Evolutionary conservation across 1,140 invertebrate genomes (phyloP).

Genomic region (Coelopa frigida): DNA sequence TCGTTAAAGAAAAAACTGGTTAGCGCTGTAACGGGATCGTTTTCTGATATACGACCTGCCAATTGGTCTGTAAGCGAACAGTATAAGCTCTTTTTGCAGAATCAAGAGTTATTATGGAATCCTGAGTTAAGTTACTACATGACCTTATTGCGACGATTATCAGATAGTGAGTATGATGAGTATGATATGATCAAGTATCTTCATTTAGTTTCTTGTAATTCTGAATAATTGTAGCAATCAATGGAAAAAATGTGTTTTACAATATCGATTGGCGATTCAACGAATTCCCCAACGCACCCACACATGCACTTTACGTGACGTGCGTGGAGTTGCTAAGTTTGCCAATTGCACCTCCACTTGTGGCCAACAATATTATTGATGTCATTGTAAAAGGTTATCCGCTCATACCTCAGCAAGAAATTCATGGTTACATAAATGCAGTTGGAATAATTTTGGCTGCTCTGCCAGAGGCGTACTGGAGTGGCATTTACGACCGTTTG

Average conservation of each 20-base stretch:
- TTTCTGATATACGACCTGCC: slow-evolving; percentile 74
- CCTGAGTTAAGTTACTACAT: slow-evolving; percentile 89
- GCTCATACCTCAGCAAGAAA: slow-evolving; percentile 67
- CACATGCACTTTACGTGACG: slow-evolving; percentile 86
- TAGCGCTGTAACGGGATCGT: slow-evolving; percentile 70
- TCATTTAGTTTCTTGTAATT: slow-evolving; percentile 3
- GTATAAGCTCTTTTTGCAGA: slow-evolving; percentile 68
- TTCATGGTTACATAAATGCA: slow-evolving; percentile 90
- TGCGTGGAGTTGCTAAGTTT: slow-evolving; percentile 93
- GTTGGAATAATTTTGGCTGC: slow-evolving; percentile 83
- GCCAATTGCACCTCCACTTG: slow-evolving; percentile 67
- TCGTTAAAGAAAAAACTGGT: slow-evolving; percentile 74
- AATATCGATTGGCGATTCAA: slow-evolving; percentile 93
- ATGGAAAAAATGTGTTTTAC: slow-evolving; percentile 71
- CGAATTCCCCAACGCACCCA: slow-evolving; percentile 92
- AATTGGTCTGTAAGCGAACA: slow-evolving; percentile 84
- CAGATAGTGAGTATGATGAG: slow-evolving; percentile 81
- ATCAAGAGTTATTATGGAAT: slow-evolving; percentile 61
- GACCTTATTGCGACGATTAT: slow-evolving; percentile 69
- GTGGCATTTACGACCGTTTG: slow-evolving; percentile 76
- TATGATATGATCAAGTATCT: too few relatives aligned
- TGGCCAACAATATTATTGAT: slow-evolving; percentile 77
- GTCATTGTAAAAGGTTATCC: slow-evolving; percentile 81
- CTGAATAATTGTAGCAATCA: slow-evolving; percentile 54
- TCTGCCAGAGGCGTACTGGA: slow-evolving; percentile 78